A percentile compares a stretch with the other conserved stretches of the same genome.
Conservation (phyloP, 2,113 vertebrate genomes). For the Odontophorus gujanensis region DNA sequence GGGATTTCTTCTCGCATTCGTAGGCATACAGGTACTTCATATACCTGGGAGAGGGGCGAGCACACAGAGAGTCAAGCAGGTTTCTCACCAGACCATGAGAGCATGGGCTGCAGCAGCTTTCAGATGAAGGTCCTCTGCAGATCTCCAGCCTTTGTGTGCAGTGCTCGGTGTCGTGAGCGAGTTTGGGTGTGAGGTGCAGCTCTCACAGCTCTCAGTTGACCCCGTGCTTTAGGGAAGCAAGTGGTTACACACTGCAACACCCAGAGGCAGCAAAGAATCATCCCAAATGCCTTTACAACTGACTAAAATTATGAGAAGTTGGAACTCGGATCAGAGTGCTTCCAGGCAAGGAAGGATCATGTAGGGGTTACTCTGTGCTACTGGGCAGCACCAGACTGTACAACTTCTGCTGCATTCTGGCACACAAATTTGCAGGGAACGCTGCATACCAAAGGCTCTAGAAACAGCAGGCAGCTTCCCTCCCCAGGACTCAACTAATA, state of each 20-base stretch:
- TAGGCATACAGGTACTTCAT: slow-evolving; percentile 99
- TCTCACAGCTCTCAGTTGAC: too few species aligned
- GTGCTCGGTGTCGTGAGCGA: not conserved
- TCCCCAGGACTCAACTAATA: too few species aligned
- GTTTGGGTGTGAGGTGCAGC: not conserved
- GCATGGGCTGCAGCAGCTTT: not conserved
- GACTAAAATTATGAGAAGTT: not conserved
- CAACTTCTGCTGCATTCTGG: rapidly evolving
- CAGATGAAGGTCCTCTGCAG: rapidly evolving
- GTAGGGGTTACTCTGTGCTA: not conserved
- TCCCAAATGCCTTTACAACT: not conserved
- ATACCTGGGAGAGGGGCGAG: slow-evolving; percentile 65
- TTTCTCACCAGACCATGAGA: not conserved
- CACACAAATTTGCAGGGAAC: rapidly evolving
- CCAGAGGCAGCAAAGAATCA: too few species aligned
- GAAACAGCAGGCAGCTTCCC: not conserved
- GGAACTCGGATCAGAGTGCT: not conserved
- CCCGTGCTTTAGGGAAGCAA: rapidly evolving
- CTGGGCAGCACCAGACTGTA: not conserved
- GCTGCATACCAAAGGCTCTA: not conserved
- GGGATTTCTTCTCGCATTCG: slow-evolving; percentile 95
- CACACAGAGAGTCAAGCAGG: not conserved
- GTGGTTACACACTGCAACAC: rapidly evolving
- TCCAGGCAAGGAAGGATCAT: not conserved
- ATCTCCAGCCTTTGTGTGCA: rapidly evolving